Conservation (phyloP, 1,140 invertebrate species). For the Euglossa dilemma region DNA sequence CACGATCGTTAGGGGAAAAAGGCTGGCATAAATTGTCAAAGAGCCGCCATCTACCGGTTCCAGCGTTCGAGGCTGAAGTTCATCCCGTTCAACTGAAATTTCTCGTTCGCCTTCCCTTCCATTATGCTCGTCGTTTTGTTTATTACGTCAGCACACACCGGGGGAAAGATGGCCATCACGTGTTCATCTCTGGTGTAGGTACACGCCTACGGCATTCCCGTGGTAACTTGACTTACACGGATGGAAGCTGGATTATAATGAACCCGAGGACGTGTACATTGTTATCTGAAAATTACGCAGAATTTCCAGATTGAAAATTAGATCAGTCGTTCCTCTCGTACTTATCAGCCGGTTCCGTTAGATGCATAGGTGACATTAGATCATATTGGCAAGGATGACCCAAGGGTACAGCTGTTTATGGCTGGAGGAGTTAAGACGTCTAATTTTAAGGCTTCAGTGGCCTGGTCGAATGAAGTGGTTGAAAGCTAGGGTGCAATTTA, state of each 20-base stretch:
- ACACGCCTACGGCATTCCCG: not conserved
- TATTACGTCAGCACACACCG: slow-evolving; percentile 26
- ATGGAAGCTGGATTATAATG: not conserved
- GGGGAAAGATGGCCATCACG: slow-evolving; percentile 53
- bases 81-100: slow-evolving; percentile 5
- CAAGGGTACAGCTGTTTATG: no score
- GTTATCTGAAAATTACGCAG: not conserved
- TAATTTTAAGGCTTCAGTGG: no score
- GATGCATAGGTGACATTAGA: no score
- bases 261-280: not conserved
- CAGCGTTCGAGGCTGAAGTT: not conserved
- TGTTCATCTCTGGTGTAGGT: slow-evolving; percentile 38
- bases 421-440: no score
- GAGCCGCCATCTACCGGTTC: not conserved
- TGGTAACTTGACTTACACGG: not conserved
- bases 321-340: no score
- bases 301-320: slow-evolving; percentile 6
- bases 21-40: slow-evolving; percentile 12
- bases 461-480: no score
- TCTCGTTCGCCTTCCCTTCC: not conserved
- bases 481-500: no score
- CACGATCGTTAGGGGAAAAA: slow-evolving; percentile 3
- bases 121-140: slow-evolving; percentile 34
- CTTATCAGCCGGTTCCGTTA: no score
- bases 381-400: no score